phyloP scores from a whole-genome alignment of 1,140 invertebrate genomes.

The Cyphomyrmex costatus region DNA sequence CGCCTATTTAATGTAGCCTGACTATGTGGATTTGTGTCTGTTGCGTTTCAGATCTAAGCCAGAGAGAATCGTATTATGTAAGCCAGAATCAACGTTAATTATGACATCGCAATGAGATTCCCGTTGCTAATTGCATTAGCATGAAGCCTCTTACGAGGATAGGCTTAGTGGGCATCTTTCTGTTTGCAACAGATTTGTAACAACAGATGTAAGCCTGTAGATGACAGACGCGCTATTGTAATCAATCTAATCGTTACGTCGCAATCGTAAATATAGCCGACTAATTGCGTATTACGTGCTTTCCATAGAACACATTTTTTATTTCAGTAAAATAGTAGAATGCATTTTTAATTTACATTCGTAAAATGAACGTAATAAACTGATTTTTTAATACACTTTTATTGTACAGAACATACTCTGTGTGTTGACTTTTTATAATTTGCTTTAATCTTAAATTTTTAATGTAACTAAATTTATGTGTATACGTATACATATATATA shows the following conservation, averaged over 20 bases:
- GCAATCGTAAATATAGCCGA: neutral
- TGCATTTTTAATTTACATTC: neutral
- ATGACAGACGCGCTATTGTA: neutral
- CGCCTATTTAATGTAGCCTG: constrained; percentile 30
- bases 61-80: constrained; percentile 46
- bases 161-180: constrained; percentile 49
- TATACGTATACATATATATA: neutral
- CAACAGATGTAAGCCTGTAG: constrained; percentile 13
- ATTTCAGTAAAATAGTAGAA: neutral
- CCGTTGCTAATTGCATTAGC: constrained; percentile 29
- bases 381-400: constrained; percentile 7
- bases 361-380: neutral
- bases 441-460: neutral
- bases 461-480: neutral
- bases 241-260: neutral
- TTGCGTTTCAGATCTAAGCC: constrained; percentile 40
- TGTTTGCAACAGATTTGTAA: constrained; percentile 35
- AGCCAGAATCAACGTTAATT: constrained; percentile 57
- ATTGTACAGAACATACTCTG: neutral
- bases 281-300: neutral
- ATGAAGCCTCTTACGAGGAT: constrained; percentile 15
- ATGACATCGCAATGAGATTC: constrained; percentile 49
- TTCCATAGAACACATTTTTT: neutral
- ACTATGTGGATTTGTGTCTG: neutral
- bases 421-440: constrained; percentile 3